Base-by-base conservation (phyloP, 2,888 invertebrate genomes). In the Dryobota labecula region DNA sequence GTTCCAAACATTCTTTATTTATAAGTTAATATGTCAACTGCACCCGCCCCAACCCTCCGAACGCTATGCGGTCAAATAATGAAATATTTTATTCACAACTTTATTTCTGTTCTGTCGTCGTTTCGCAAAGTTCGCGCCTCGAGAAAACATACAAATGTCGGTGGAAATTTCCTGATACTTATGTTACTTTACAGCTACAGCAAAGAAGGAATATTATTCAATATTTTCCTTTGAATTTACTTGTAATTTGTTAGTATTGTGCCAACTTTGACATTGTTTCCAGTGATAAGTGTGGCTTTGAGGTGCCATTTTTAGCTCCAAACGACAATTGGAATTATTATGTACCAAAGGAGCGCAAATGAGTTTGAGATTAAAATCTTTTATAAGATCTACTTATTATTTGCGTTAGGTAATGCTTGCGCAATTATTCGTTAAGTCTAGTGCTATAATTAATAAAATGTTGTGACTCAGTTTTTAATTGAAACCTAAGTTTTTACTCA, bases 51-150 rank as follows among this genome's bases (percentile, higher is more conserved):
- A 80, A 83, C 81, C 80, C 78, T 74, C 64, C 49, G 57, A 80
- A 70, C 77, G 78, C 80, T 69, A 80, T 76, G 80, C 81, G 87
- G 86, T 88, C 88, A 89, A 89, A 88, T 86, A 87, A 87, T 84
- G 81, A 85, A 75, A 87, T 90, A 90, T 88, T 85, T 90, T 89
- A 90, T 90, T 90, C 89, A 90, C 77, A 80, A 83, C 80, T 84
- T 85, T 86, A 86, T 88, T 88, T 83, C 84, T 81, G 85, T 82
- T 82, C 81, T 79, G 85, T 84, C 85, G 86, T 79, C 89, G 77
- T 72, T 70, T 75, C 68, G 73, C 74, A 63, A 77, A 84, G 56
- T 77, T 84, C 74, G 53, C 79, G 66, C 83, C 70, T 63, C 60
- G 64, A 74, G 82, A 84, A 84, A 74, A 85, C 82, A 69, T 79